These are phyloP conservation scores for Ochotona princeps DNA, from an alignment of 2,113 vertebrate genomes.

Conservation along the genomic window DNA sequence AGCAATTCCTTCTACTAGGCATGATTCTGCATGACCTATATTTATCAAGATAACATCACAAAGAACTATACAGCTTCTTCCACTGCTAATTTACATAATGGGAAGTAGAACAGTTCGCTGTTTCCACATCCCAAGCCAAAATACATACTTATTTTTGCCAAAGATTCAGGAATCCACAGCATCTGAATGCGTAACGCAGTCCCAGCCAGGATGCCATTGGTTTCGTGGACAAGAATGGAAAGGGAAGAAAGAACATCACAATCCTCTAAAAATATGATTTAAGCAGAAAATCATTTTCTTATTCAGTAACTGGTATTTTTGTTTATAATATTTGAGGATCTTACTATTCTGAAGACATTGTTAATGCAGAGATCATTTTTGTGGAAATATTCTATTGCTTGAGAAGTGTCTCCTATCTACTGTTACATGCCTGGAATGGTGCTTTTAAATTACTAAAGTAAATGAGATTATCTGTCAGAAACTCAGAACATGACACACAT, in stretches of 20 bases:
- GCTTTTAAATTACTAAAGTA: constrained; percentile 53
- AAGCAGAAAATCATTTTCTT: constrained; percentile 55
- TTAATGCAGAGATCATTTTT: constrained; percentile 25
- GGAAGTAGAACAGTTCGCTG: constrained; percentile 76
- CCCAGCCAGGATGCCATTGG: constrained; percentile 67
- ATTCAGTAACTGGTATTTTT: constrained; percentile 46
- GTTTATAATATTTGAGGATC: constrained; percentile 37
- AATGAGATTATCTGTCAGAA: constrained; percentile 55
- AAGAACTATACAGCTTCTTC: constrained; percentile 73
- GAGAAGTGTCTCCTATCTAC: constrained; percentile 36
- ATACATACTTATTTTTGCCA: constrained; percentile 79
- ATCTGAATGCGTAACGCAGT: constrained; percentile 65
- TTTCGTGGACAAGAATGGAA: constrained; percentile 58
- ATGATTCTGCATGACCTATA: constrained; percentile 62
- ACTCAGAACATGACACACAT: constrained; percentile 18
- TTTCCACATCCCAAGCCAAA: constrained; percentile 83
- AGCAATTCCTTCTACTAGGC: constrained; percentile 54
- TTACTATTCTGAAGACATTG: constrained; percentile 41
- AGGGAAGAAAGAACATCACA: constrained; percentile 29
- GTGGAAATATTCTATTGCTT: constrained; percentile 27
- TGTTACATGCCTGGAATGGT: constrained; percentile 4
- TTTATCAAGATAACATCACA: constrained; percentile 71
- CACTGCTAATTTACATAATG: constrained; percentile 82
- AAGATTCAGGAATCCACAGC: constrained; percentile 76
- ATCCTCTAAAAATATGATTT: constrained; percentile 45